Base-by-base conservation (phyloP, 2,888 invertebrate species). In the Myopa testacea region DNA sequence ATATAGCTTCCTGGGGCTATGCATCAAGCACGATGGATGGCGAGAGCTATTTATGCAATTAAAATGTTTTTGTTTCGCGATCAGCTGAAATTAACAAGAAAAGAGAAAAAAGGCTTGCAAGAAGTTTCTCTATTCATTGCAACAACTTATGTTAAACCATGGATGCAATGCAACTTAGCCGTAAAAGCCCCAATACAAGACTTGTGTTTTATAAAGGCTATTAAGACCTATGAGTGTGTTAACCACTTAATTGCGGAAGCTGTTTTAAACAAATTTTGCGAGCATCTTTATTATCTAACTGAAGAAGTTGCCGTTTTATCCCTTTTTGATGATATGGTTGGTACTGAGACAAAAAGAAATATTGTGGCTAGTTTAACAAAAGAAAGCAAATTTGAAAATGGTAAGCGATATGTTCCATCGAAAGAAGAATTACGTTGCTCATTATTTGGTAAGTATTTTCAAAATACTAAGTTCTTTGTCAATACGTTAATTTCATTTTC, bases 1-100 rank as follows among this genome's bases (percentile, higher is more conserved):
- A 65, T 81, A 38, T 65, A 79, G 73, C 79, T 78, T 73, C 80
- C 80, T 69, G 81, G 78, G 14, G 79, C 80, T 50, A 80, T 85
- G 81, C 84, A 85, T 45, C 80, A 84, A 81, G 84, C 84, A 70
- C 75, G 82, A 75, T 84, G 83, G 83, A 84, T 85, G 83, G 80
- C 81, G 52, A 84, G 80, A 81, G 82, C 83, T 34, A 83, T 85
- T 80, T 84, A 84, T 78, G 77, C 79, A 10, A 69, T 83, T 45
- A 84, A 82, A 80, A 80, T 82, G 76, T 78, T 45, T 38, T 79
- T 82, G 67, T 62, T 79, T 62, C 73, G 78, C 14, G 40, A 40
- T 52, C 70, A 63, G 65, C 55, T 80, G 16, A 80, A 79, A 78
- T 71, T 78, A 58, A 80, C 60, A 26, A 76, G 26, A 14, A 77